Evolutionary conservation across 2,888 invertebrate species (phyloP), one percentile per base, ranked within the genome.

Genomic region (Sinelater perroti): DNA sequence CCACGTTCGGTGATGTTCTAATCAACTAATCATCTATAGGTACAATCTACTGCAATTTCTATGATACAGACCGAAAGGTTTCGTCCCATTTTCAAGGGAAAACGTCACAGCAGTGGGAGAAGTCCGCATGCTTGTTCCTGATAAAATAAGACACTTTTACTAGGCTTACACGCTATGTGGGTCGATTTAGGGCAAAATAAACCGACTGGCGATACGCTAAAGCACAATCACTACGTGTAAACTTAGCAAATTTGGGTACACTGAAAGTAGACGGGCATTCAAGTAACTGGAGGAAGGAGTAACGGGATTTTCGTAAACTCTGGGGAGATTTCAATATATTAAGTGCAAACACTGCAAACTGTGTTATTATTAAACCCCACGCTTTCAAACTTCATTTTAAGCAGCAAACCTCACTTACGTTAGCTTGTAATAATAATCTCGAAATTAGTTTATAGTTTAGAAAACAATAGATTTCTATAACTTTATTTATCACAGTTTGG

Each of bases 41-140:
- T 49, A 31, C 30, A 28, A 44, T 45, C 55, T 55, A 59, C 54
- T 55, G 49, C 57, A 46, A 51, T 60, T 58, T 60, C 64, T 66
- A 65, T 66, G 66, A 77, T 78, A 78, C 78, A 77, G 77, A 78
- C 84, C 85, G 82, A 83, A 82, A 80, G 78, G 80, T 76, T 82
- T 81, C 82, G 81, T 83, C 82, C 83, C 81, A 81, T 82, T 84
- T 81, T 84, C 84, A 78, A 82, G 83, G 78, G 83, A 82, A 82
- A 85, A 84, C 81, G 82, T 82, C 82, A 85, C 83, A 79, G 85
- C 85, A 82, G 85, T 85, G 81, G 84, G 81, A 75, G 85, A 85
- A 78, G 82, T 84, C 84, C 83, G 84, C 85, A 86, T 85, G 79
- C 83, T 82, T 79, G 83, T 81, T 73, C 78, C 77, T 78, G 73